Evolutionary conservation across 2,113 vertebrate genomes (phyloP).

Genomic region (Chaetorhynchus papuensis): DNA sequence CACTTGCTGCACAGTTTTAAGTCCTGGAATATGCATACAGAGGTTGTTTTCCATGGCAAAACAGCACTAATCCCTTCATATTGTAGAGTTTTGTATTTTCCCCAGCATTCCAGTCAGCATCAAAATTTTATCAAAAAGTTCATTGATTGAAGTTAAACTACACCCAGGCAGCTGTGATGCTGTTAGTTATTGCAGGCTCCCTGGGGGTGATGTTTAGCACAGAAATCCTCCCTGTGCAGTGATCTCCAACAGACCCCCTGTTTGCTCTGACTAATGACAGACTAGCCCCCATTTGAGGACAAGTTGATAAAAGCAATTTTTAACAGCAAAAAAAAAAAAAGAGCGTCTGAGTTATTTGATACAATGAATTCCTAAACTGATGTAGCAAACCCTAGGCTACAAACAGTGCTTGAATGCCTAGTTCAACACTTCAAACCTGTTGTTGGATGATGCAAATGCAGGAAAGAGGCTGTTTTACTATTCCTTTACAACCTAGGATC

Average conservation of each 20-base stretch:
- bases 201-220: neutral
- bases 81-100: neutral
- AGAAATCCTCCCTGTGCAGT: neutral
- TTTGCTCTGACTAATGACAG: conserved; percentile 41
- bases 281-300: neutral
- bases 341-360: conserved; percentile 4
- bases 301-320: conserved; percentile 46
- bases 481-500: neutral
- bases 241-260: neutral
- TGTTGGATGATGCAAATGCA: neutral
- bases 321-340: neutral
- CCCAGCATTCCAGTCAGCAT: neutral
- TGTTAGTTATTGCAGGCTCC: neutral
- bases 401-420: neutral
- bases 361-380: neutral
- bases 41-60: neutral
- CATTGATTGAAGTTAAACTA: neutral
- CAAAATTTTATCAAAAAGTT: neutral
- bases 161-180: neutral
- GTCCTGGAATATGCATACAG: neutral
- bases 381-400: neutral
- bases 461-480: neutral
- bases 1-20: neutral
- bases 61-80: neutral
- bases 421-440: neutral